Base-by-base conservation (phyloP, 2,888 invertebrate species). In the Aquatica leii region DNA sequence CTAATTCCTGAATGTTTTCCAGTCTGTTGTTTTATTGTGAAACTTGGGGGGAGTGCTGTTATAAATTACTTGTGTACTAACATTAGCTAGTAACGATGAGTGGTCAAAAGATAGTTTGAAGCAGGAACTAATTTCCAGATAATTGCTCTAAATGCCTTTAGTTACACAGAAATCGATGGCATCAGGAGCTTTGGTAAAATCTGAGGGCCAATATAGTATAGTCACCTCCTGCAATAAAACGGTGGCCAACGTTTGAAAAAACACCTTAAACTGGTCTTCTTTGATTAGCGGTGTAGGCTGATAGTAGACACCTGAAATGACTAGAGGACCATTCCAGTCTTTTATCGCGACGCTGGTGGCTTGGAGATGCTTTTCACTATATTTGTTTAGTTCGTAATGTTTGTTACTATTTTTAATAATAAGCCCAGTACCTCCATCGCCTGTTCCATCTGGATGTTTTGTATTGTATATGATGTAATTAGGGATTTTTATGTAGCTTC, bases 371-470 rank as follows among this genome's bases (percentile, higher is more conserved):
- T 51, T 11, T 31, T 21, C 11, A 6, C n/a, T 1, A 34, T 51
- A 51, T 51, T 21, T 31, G 4, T 1, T 4, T 31, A 31, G 20
- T 20, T 51, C 31, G 11, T 51, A 14, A 21, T 51, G 51, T 31
- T 21, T 21, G n/a, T 31, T 51, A 34, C 31, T 12, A 12, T 34
- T 51, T 51, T 15, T 31, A 12, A 51, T 31, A 12, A 51, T 51
- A 2, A 51, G 18, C 12, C 31, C 51, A 3, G 51, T 51, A 31
- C 20, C 51, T 51, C 18, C 51, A 51, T 51, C 31, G 31, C 2
- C 12, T 51, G 51, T 51, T 1, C 34, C 51, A 51, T 51, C 51
- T 2, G 34, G 51, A 14, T 51, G 51, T n/a, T n/a, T n/a, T n/a
- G n/a, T n/a, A n/a, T n/a, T n/a, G n/a, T n/a, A n/a, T n/a, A n/a